Evolutionary conservation across 2,797 vertebrate genomes (phyloP), one percentile per base, ranked within the genome.

Genomic region (Falco berigora): DNA sequence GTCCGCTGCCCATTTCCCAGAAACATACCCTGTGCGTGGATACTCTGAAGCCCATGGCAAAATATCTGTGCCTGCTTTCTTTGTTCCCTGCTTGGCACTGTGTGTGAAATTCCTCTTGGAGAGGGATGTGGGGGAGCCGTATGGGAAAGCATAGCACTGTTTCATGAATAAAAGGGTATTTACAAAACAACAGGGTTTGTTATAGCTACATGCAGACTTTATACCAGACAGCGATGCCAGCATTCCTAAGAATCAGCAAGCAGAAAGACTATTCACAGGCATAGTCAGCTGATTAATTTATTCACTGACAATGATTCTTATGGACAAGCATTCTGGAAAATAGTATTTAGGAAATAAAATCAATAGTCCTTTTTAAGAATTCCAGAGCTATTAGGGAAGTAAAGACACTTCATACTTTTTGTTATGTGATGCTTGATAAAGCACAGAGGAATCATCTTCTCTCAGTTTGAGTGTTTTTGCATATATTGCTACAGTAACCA

Each of bases 181-280:
- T 96, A 92, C 91, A 88, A 96, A 96, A 96, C 96, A 92, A 81
- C 9, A 1, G 42, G 58, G 20, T 91, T 96, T 96, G 88, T 95
- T 95, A 89, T 69, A 94, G 85, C 89, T 95, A 36, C 91, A 50
- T 67, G 82, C 69, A 92, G 84, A 55, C 82, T 90, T 90, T 75
- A 69, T 32, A 91, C 50, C 38, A 94, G 87, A 86, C 58, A 86
- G 52, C 2, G 28, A 88, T 86, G 87, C 92, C 91, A 86, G 87
- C 62, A 18, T 94, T 94, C 94, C 91, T 84, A 40, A 88, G 82
- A 96, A 78, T 55, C 87, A 52, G 68, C 64, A 77, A 85, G 94
- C 91, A 94, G 82, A 94, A 95, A 81, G 62, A 32, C 50, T 88
- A 56, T 94, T 95, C 94, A 96, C 76, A 81, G 79, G 40, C 85